Conservation (phyloP, 2,797 vertebrate species). For the Hoplostethus atlanticus region DNA sequence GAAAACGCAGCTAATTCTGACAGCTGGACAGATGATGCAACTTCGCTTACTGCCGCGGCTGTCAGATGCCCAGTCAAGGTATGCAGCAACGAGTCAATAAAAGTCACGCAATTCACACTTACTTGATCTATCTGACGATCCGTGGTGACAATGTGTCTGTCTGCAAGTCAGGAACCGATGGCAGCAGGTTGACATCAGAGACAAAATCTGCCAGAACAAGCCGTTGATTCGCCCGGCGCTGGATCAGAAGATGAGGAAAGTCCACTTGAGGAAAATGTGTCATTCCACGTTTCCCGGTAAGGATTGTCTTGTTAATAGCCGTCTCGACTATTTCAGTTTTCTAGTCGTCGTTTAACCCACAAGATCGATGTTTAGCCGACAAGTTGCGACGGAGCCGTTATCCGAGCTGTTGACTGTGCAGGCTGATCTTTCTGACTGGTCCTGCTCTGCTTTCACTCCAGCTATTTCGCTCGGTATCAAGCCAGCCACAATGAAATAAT, state of each 20-base stretch:
- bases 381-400: not conserved
- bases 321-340: not conserved
- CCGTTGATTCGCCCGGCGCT: conserved; percentile 11
- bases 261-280: conserved; percentile 25
- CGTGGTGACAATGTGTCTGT: conserved; percentile 58
- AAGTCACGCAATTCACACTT: conserved; percentile 12
- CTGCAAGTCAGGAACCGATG: conserved; percentile 35
- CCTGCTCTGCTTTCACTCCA: conserved; percentile 40
- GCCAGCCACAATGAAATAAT: not conserved
- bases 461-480: too few relatives aligned
- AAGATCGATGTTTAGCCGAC: not conserved
- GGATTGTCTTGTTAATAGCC: conserved; percentile 5
- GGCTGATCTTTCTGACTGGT: conserved; percentile 4
- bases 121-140: conserved; percentile 61
- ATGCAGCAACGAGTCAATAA: not conserved
- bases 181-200: conserved; percentile 68
- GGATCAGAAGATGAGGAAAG: conserved; percentile 15
- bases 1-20: not conserved
- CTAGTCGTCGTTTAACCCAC: conserved; percentile 17
- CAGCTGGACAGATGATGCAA: conserved; percentile 60
- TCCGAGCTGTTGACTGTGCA: not conserved
- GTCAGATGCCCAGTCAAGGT: not conserved
- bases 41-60: not conserved
- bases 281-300: conserved; percentile 34
- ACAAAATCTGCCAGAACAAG: conserved; percentile 9